Conservation (phyloP, 2,113 vertebrate species). For the Laterallus jamaicensis region DNA sequence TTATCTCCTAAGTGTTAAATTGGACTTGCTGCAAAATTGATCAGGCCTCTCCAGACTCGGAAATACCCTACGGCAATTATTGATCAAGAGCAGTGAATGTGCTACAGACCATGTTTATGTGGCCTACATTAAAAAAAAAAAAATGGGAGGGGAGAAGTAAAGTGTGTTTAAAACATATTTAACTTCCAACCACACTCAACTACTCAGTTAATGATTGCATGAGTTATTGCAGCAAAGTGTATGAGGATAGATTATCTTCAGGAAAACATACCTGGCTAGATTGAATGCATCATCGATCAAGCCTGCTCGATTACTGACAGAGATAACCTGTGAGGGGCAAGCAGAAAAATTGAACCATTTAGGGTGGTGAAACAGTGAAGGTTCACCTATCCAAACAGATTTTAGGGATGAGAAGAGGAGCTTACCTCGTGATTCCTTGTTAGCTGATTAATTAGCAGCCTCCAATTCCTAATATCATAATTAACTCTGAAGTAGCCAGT, state of each 20-base stretch:
- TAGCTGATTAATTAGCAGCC: constrained; percentile 90
- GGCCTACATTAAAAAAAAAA: not conserved
- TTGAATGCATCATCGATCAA: constrained; percentile 97
- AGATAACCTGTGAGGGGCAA: constrained; percentile 84
- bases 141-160: not conserved
- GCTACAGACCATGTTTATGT: not conserved
- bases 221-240: not conserved
- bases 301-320: constrained; percentile 93
- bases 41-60: constrained; percentile 52
- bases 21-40: constrained; percentile 69
- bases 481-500: constrained; percentile 98
- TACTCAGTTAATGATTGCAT: not conserved
- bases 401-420: constrained; percentile 23
- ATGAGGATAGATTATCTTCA: constrained; percentile 56
- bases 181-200: constrained; percentile 21
- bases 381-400: constrained; percentile 34
- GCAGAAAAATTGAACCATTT: constrained; percentile 57
- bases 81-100: constrained; percentile 45
- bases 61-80: constrained; percentile 66
- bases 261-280: constrained; percentile 90
- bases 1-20: constrained; percentile 63
- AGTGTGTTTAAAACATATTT: constrained; percentile 18
- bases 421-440: constrained; percentile 87
- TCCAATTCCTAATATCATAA: constrained; percentile 97
- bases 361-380: constrained; percentile 49